Evolutionary conservation across 2,113 vertebrate species (phyloP).

Genomic region (Caloenas nicobarica): DNA sequence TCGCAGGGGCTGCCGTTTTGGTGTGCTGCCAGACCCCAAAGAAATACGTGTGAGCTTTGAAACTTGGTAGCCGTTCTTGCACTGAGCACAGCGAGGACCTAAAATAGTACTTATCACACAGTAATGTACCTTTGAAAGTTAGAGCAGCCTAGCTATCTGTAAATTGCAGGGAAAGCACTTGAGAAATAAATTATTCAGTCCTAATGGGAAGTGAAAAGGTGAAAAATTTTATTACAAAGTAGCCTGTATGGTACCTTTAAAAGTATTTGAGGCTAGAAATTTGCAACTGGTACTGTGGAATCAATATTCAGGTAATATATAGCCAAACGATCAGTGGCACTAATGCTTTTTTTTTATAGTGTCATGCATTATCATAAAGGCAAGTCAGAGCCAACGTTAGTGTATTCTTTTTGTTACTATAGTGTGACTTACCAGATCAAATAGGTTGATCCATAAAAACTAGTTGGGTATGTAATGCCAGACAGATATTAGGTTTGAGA

Average conservation of each 20-base stretch:
- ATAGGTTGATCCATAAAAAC: conserved; percentile 29
- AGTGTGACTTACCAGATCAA: background rate
- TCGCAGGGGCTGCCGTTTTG: background rate
- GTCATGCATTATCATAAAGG: background rate
- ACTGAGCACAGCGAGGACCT: background rate
- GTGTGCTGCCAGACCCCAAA: conserved; percentile 39
- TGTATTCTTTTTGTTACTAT: background rate
- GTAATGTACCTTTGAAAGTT: conserved; percentile 7
- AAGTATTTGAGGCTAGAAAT: background rate
- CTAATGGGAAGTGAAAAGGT: background rate
- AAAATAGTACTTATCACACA: background rate
- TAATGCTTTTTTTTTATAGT: background rate
- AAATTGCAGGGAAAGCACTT: background rate
- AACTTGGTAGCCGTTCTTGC: background rate
- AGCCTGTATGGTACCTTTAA: background rate
- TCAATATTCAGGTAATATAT: background rate
- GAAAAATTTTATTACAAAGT: background rate
- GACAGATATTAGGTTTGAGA: conserved; percentile 46
- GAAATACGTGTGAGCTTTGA: conserved; percentile 4
- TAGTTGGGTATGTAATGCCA: background rate
- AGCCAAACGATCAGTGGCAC: background rate
- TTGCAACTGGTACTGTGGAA: background rate
- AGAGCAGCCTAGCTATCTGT: background rate
- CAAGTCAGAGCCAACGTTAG: background rate
- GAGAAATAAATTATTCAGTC: conserved; percentile 31